Evolutionary conservation across 2,888 invertebrate species (phyloP).

Genomic region (Apotomis turbidana): DNA sequence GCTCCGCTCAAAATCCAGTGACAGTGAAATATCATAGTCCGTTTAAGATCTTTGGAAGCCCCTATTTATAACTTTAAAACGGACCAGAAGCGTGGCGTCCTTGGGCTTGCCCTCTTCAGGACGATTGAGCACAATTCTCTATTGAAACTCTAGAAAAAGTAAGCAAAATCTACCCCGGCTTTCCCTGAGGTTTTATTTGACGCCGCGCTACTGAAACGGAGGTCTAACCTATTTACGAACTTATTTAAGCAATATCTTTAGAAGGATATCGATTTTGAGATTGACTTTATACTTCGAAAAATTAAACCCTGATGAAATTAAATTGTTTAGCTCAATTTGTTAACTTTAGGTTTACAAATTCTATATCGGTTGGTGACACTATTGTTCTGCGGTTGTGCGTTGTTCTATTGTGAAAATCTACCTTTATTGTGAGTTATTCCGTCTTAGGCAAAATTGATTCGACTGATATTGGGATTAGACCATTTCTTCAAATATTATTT

Average conservation of each 20-base stretch:
- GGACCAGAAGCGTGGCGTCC: no score
- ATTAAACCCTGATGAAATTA: constrained; percentile 51
- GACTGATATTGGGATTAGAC: constrained; percentile 63
- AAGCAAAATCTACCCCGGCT: no score
- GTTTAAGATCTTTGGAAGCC: constrained; percentile 32
- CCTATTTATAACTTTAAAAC: constrained; percentile 25
- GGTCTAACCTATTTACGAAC: constrained; percentile 36
- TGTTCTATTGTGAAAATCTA: constrained; percentile 63
- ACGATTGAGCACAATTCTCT: no score
- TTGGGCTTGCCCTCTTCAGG: no score
- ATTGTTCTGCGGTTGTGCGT: constrained; percentile 75
- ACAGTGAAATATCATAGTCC: constrained; percentile 32
- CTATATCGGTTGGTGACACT: constrained; percentile 58
- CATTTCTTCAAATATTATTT: constrained; percentile 53
- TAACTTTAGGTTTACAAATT: constrained; percentile 72
- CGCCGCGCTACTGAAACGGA: neutral
- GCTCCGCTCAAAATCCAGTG: constrained; percentile 5
- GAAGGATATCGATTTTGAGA: constrained; percentile 25
- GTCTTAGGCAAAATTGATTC: constrained; percentile 71
- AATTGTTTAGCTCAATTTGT: constrained; percentile 74
- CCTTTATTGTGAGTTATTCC: constrained; percentile 68
- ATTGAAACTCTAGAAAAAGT: no score
- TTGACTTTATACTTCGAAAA: constrained; percentile 36
- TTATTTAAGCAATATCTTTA: constrained; percentile 38
- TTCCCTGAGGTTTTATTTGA: no score